These are phyloP conservation scores for Luperina nickerlii DNA, from an alignment of 2,888 invertebrate species.

Conservation along the genomic window DNA sequence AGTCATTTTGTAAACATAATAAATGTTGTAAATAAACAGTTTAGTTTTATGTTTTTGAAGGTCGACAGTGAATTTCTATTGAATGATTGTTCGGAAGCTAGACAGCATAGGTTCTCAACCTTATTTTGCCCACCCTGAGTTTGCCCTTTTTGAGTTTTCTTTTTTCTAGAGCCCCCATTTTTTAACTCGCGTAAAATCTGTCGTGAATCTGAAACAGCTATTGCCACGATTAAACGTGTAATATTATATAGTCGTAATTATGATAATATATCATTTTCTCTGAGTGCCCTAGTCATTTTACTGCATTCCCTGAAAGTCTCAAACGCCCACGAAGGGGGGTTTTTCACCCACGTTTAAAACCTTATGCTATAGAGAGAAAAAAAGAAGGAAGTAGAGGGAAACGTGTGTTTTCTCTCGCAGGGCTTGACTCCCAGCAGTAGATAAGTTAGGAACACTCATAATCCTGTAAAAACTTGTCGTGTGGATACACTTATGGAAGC, in stretches of 20 bases:
- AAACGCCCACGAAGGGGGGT: background rate
- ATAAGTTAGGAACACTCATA: background rate
- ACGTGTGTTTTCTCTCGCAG: background rate
- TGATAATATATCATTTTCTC: background rate
- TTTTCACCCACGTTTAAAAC: background rate
- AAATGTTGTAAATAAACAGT: conserved; percentile 39
- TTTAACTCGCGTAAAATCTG: background rate
- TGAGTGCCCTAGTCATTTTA: background rate
- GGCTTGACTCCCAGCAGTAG: background rate
- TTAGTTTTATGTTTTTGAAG: conserved; percentile 1
- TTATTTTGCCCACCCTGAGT: background rate
- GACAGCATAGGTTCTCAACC: background rate
- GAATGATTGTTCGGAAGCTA: background rate
- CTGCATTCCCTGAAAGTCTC: background rate
- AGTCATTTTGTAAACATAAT: conserved; percentile 45
- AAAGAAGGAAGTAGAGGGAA: too few relatives aligned
- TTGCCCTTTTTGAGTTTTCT: background rate
- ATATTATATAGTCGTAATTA: background rate
- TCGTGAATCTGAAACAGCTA: background rate
- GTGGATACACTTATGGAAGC: background rate
- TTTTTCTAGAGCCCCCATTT: background rate
- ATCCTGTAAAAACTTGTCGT: background rate
- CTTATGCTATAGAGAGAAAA: background rate
- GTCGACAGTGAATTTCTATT: background rate
- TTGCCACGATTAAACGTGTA: background rate